A percentile compares a stretch with the other conserved stretches of the same genome.
Conservation (phyloP, 2,888 invertebrate genomes). For the Acanthopleura granulata region DNA sequence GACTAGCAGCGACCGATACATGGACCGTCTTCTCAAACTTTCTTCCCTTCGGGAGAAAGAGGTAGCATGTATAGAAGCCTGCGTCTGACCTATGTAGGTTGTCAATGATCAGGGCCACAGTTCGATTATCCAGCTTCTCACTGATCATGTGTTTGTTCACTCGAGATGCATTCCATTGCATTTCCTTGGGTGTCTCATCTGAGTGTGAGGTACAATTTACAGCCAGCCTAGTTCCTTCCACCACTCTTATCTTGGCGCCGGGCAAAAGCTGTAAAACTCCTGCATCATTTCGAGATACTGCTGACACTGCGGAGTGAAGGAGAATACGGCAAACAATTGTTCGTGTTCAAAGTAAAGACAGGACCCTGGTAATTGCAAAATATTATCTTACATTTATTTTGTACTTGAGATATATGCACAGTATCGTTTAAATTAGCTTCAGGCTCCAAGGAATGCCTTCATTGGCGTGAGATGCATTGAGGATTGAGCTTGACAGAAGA, state of each 20-base stretch:
- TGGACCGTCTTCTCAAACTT: not conserved
- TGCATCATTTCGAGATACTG: not conserved
- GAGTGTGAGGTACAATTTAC: conserved; percentile 16
- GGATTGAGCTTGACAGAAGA: too few species aligned
- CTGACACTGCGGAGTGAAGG: not conserved
- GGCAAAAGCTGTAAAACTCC: not conserved
- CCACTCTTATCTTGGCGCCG: not conserved
- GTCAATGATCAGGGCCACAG: conserved; percentile 29
- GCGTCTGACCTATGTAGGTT: conserved; percentile 35
- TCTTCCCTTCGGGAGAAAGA: conserved; percentile 20
- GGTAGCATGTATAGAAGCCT: conserved; percentile 35
- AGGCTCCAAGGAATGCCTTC: too few species aligned
- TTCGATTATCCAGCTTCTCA: not conserved
- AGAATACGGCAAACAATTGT: too few species aligned
- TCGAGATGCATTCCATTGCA: not conserved
- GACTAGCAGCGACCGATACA: not conserved
- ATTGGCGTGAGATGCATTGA: too few species aligned
- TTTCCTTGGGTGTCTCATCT: not conserved
- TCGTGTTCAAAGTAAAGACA: too few species aligned
- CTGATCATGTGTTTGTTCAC: not conserved
- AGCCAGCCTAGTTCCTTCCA: not conserved
- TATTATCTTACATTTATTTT: too few species aligned
- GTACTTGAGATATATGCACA: too few species aligned
- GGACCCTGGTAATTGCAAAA: too few species aligned
- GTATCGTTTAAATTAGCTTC: too few species aligned